These are phyloP conservation scores for Stegophylla sp. DNA, from an alignment of 2,888 invertebrate genomes.

Conservation along the genomic window DNA sequence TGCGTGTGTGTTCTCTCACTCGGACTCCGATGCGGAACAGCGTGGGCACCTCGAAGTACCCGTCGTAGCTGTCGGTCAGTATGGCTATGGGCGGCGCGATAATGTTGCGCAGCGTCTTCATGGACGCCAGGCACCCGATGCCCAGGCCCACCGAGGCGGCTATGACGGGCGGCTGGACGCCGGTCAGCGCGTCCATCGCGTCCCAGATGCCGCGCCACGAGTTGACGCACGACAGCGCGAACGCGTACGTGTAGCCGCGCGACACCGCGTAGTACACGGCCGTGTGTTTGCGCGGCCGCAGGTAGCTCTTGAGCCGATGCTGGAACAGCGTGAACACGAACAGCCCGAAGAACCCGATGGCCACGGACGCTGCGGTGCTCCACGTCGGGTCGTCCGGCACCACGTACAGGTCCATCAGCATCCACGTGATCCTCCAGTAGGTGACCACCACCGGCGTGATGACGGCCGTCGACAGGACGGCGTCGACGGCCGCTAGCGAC, in stretches of 20 bases:
- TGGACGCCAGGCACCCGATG: slow-evolving; percentile 73
- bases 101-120: slow-evolving; percentile 79
- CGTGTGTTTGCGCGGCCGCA: slow-evolving; percentile 73
- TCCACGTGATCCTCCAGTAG: slow-evolving; percentile 89
- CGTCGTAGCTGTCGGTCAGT: slow-evolving; percentile 75
- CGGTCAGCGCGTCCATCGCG: slow-evolving; percentile 75
- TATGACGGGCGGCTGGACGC: slow-evolving; percentile 68
- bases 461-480: slow-evolving; percentile 74
- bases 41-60: slow-evolving; percentile 84
- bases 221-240: slow-evolving; percentile 82
- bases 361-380: slow-evolving; percentile 74
- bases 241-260: slow-evolving; percentile 76
- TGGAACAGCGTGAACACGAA: slow-evolving; percentile 75
- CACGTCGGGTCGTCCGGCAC: slow-evolving; percentile 70
- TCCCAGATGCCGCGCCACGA: slow-evolving; percentile 88
- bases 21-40: slow-evolving; percentile 75
- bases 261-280: slow-evolving; percentile 75
- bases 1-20: slow-evolving; percentile 69
- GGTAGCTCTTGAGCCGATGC: slow-evolving; percentile 69
- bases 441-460: slow-evolving; percentile 83
- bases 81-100: slow-evolving; percentile 83
- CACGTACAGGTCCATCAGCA: slow-evolving; percentile 76
- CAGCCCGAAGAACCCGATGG: slow-evolving; percentile 76
- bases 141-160: slow-evolving; percentile 74
- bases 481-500: slow-evolving; percentile 73